phyloP scores from a whole-genome alignment of 2,113 vertebrate species.

The Catharus fuscescens region DNA sequence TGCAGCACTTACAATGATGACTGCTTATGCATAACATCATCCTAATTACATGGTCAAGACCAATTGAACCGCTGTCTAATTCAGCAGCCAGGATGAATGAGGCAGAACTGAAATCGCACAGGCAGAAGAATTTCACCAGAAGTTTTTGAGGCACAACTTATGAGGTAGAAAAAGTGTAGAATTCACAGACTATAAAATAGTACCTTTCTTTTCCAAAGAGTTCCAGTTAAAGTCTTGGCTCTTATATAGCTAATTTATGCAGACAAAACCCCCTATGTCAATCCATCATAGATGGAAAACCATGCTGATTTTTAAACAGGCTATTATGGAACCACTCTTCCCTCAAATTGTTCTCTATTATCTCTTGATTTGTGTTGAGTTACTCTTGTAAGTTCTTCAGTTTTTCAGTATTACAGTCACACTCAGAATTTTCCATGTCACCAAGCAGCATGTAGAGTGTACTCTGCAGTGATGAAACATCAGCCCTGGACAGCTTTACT shows the following conservation, averaged over 20 bases:
- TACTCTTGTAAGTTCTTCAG: background rate
- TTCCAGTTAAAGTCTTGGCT: background rate
- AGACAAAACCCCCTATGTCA: background rate
- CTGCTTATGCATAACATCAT: background rate
- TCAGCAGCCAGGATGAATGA: background rate
- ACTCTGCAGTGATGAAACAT: background rate
- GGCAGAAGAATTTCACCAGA: background rate
- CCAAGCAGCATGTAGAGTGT: fast-evolving
- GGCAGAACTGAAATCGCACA: background rate
- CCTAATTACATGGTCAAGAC: background rate
- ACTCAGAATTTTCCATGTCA: background rate
- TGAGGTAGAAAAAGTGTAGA: background rate
- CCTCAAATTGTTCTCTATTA: background rate
- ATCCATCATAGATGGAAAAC: background rate
- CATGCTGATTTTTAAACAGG: background rate
- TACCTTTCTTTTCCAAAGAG: background rate
- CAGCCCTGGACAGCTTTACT: background rate
- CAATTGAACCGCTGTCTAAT: background rate
- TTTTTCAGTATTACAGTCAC: background rate
- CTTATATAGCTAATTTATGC: background rate
- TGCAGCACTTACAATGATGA: background rate
- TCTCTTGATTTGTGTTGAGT: background rate
- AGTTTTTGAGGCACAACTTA: background rate
- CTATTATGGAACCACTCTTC: background rate
- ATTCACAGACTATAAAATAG: background rate